Evolutionary conservation across 2,888 invertebrate species (phyloP).

Genomic region (Eupithecia abbreviata): DNA sequence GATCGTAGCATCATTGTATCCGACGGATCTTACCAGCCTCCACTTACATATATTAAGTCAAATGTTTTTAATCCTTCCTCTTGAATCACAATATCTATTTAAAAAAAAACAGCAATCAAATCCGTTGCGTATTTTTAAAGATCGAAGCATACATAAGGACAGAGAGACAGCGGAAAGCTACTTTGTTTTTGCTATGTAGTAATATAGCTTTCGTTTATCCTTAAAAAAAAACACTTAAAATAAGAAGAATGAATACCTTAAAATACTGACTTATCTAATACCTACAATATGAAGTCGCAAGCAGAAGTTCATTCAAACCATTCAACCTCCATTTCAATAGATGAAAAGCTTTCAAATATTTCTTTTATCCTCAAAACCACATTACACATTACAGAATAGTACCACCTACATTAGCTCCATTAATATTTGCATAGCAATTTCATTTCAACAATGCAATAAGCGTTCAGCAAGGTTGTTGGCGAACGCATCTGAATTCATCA

Average conservation of each 20-base stretch:
- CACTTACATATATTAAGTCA: no score
- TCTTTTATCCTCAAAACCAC: not conserved
- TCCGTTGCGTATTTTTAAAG: no score
- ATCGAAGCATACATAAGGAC: no score
- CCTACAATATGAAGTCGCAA: not conserved
- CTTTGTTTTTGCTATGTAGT: no score
- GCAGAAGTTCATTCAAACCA: not conserved
- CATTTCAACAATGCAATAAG: slow-evolving; percentile 28
- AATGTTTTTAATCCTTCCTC: no score
- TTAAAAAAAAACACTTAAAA: not conserved
- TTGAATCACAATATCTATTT: no score
- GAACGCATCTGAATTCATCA: slow-evolving; percentile 1
- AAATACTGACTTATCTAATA: not conserved
- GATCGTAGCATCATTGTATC: not conserved
- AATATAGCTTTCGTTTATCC: not conserved
- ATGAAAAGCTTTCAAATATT: not conserved
- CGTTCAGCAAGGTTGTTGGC: not conserved
- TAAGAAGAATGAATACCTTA: not conserved
- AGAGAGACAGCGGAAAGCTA: no score
- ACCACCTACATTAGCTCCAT: slow-evolving; percentile 3
- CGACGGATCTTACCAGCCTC: not conserved
- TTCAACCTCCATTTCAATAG: not conserved
- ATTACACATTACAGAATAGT: not conserved
- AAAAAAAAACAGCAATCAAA: no score
- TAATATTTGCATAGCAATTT: slow-evolving; percentile 37